Conservation (phyloP, 2,797 vertebrate species). For the Apogon hyalosoma region DNA sequence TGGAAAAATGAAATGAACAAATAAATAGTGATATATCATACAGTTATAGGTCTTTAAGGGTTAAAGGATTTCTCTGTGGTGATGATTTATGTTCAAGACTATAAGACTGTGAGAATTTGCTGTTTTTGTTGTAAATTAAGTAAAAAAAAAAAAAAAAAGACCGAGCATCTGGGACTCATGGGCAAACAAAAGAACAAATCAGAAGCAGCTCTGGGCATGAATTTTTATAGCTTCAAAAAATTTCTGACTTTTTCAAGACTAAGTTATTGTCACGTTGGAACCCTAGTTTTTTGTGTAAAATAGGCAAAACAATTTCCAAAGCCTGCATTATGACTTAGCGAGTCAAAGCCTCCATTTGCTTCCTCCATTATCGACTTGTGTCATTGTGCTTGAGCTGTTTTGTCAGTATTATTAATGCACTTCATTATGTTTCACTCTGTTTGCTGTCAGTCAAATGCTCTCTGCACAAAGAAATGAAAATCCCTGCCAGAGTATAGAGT, state of each 20-base stretch:
- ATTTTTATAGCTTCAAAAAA: neutral
- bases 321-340: neutral
- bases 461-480: conserved; percentile 40
- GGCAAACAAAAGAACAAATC: neutral
- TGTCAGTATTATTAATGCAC: conserved; percentile 28
- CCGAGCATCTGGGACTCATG: neutral
- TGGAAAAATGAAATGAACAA: too few species aligned
- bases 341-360: conserved; percentile 14
- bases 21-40: too few species aligned
- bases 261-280: conserved; percentile 24
- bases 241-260: neutral
- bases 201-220: neutral
- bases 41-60: too few species aligned
- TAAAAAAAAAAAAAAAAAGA: neutral
- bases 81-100: too few species aligned
- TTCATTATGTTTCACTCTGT: conserved; percentile 58
- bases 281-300: conserved; percentile 14
- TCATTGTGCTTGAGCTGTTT: conserved; percentile 32
- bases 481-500: conserved; percentile 15
- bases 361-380: conserved; percentile 26
- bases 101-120: neutral
- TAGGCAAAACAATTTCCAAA: conserved; percentile 12
- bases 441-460: conserved; percentile 53
- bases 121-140: neutral
- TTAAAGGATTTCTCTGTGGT: too few species aligned